These are phyloP conservation scores for Ovis canadensis DNA, from an alignment of 2,113 vertebrate genomes.

Conservation along the genomic window DNA sequence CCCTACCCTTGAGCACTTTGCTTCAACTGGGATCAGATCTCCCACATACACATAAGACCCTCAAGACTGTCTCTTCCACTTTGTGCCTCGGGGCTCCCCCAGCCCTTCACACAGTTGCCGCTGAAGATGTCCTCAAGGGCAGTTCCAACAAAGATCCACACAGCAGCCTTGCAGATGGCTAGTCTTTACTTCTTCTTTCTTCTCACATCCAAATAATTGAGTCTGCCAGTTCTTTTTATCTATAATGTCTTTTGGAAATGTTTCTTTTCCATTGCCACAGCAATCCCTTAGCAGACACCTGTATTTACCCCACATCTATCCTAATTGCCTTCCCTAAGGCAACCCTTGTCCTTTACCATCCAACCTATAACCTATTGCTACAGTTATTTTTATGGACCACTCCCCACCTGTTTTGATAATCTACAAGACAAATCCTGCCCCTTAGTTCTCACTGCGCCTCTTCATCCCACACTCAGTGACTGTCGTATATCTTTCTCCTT, in stretches of 20 bases:
- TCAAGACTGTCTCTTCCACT: neutral
- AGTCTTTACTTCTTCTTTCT: neutral
- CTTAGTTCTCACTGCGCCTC: neutral
- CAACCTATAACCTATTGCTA: fast-evolving
- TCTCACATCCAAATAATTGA: neutral
- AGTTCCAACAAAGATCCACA: neutral
- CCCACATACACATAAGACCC: neutral
- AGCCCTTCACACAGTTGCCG: neutral
- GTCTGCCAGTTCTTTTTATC: neutral
- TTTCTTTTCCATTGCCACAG: neutral
- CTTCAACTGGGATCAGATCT: neutral
- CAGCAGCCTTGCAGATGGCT: neutral
- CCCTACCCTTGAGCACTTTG: neutral
- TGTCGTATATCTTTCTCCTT: neutral
- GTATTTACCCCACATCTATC: neutral
- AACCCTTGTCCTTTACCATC: neutral
- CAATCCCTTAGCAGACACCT: neutral
- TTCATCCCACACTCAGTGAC: neutral
- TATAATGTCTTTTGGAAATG: neutral
- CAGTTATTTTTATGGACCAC: neutral
- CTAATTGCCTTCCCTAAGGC: neutral
- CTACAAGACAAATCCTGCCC: neutral
- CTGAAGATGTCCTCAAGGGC: neutral
- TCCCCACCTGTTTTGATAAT: neutral
- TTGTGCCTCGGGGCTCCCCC: neutral